Evolutionary conservation across 1,140 invertebrate genomes (phyloP).

Genomic region (Apocrypta bakeri): DNA sequence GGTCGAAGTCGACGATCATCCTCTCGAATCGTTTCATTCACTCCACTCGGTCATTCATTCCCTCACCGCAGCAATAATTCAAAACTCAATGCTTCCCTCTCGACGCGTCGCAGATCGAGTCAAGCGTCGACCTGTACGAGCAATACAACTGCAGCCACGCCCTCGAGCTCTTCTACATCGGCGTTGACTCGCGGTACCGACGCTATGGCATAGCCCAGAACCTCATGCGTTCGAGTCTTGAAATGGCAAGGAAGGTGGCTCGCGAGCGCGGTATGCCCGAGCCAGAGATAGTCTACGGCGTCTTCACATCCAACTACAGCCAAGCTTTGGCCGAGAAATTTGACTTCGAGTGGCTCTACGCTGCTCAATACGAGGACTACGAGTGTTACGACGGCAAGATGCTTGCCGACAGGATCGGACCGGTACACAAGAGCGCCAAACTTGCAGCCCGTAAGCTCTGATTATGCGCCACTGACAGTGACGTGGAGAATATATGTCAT

Average conservation of each 20-base stretch:
- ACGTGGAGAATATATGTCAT: background rate
- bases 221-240: conserved; percentile 56
- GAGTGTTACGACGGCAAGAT: conserved; percentile 54
- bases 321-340: conserved; percentile 59
- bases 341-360: conserved; percentile 56
- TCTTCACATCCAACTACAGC: conserved; percentile 63
- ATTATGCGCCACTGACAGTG: background rate
- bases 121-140: conserved; percentile 59
- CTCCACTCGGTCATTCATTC: background rate
- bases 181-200: conserved; percentile 58
- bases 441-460: conserved; percentile 51
- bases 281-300: conserved; percentile 58
- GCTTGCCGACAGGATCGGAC: conserved; percentile 62
- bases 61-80: background rate
- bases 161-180: conserved; percentile 65
- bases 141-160: conserved; percentile 53
- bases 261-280: conserved; percentile 11
- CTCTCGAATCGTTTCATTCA: background rate
- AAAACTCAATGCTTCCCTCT: background rate
- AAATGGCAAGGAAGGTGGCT: conserved; percentile 47
- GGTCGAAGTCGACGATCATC: too few relatives aligned
- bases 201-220: conserved; percentile 57
- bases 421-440: conserved; percentile 54
- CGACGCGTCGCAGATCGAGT: conserved; percentile 57
- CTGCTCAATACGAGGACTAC: conserved; percentile 58